phyloP scores from a whole-genome alignment of 2,888 invertebrate species.

The Brachyptera putata region DNA sequence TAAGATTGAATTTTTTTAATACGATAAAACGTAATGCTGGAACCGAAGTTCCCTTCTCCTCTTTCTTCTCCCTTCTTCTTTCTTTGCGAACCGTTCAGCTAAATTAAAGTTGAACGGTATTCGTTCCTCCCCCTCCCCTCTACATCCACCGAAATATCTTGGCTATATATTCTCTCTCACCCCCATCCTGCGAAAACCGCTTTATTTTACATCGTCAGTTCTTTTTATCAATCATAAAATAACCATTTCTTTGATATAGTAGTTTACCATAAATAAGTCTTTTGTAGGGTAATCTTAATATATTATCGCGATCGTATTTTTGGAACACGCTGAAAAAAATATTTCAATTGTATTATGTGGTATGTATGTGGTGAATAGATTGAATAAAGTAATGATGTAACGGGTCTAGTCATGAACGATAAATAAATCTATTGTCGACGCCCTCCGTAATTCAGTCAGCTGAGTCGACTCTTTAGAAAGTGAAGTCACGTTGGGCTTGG shows the following conservation, averaged over 20 bases:
- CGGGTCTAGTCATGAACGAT: too few species aligned
- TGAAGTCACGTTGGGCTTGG: too few species aligned
- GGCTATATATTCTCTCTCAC: too few species aligned
- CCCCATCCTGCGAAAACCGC: not conserved
- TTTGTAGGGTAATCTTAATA: too few species aligned
- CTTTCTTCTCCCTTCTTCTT: not conserved
- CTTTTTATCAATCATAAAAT: conserved; percentile 12
- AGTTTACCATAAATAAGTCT: conserved; percentile 1
- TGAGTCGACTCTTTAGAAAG: too few species aligned
- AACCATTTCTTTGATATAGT: not conserved
- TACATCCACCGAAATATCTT: not conserved
- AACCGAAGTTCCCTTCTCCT: not conserved
- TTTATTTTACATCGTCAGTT: not conserved
- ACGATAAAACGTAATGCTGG: conserved; percentile 3
- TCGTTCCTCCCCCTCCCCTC: not conserved
- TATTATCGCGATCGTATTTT: too few species aligned
- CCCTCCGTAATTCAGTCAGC: too few species aligned
- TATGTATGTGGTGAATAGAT: too few species aligned
- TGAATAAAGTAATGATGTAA: too few species aligned
- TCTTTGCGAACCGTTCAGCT: not conserved
- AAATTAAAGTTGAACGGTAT: conserved; percentile 11
- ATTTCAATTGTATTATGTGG: too few species aligned
- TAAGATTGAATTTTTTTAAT: conserved; percentile 19
- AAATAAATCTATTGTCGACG: too few species aligned
- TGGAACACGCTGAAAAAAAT: too few species aligned